Conservation (phyloP, 2,797 vertebrate species). For the Sebastes minor region DNA sequence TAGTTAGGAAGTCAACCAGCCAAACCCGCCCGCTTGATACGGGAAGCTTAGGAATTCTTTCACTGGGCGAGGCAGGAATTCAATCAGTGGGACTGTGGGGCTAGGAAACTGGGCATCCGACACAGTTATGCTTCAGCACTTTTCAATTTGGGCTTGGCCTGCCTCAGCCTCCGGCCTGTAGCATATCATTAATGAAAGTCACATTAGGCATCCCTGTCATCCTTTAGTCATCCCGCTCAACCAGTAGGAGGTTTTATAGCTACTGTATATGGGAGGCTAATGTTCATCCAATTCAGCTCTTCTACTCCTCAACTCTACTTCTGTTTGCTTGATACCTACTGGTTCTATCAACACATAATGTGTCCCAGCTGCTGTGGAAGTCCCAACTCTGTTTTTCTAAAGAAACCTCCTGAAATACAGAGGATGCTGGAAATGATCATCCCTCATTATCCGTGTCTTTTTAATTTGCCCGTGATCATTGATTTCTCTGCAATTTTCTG, state of each 20-base stretch:
- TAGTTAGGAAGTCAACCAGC: constrained; percentile 50
- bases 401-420: neutral
- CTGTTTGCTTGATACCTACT: neutral
- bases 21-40: constrained; percentile 20
- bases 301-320: neutral
- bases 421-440: constrained; percentile 8
- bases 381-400: neutral
- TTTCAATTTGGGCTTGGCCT: constrained; percentile 80
- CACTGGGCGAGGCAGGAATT: constrained; percentile 73
- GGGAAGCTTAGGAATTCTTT: constrained; percentile 67
- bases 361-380: neutral
- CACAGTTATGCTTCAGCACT: constrained; percentile 80
- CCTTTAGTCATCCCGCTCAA: constrained; percentile 53
- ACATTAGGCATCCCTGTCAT: constrained; percentile 72
- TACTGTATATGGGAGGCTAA: constrained; percentile 38
- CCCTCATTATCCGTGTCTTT: neutral
- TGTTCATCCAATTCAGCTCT: constrained; percentile 20
- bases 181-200: constrained; percentile 77
- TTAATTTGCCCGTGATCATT: constrained; percentile 24
- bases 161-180: constrained; percentile 68
- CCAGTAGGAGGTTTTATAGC: constrained; percentile 49
- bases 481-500: constrained; percentile 18
- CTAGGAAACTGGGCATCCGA: constrained; percentile 75
- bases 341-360: constrained; percentile 6
- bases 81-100: constrained; percentile 70